phyloP scores from a whole-genome alignment of 2,797 vertebrate genomes.

The Nyctalus aviator region DNA sequence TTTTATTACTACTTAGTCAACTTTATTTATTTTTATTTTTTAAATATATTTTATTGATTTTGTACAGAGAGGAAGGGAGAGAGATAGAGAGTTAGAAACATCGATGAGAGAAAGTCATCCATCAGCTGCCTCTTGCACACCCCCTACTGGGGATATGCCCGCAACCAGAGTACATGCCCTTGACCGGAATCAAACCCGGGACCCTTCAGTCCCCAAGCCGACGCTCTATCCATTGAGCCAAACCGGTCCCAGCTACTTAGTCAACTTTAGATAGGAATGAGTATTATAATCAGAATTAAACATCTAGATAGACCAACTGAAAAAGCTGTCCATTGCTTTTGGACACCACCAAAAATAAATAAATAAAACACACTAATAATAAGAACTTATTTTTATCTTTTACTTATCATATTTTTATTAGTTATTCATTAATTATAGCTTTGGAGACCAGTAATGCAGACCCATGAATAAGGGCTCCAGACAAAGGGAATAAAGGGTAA shows the following conservation, averaged over 20 bases:
- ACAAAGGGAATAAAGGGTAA: not conserved
- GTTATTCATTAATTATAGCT: not conserved
- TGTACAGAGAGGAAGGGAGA: too few species aligned
- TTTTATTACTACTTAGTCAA: not conserved
- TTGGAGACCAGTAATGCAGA: not conserved
- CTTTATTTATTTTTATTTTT: too few species aligned
- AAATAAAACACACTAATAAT: not conserved
- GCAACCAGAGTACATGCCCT: too few species aligned
- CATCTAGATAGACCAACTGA: not conserved
- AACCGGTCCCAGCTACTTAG: too few species aligned
- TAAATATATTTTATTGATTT: too few species aligned
- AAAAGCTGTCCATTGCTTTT: not conserved
- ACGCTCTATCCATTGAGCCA: too few species aligned
- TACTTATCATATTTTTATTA: not conserved
- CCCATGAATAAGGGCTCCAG: not conserved
- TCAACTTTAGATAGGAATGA: constrained; percentile 6
- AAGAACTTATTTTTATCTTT: not conserved
- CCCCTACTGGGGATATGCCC: too few species aligned
- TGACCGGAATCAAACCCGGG: too few species aligned
- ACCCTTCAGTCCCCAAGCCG: too few species aligned
- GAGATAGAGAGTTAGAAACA: too few species aligned
- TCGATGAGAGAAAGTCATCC: too few species aligned
- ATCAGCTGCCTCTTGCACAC: too few species aligned
- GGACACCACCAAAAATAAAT: not conserved
- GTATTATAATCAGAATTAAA: constrained; percentile 4